Percentiles rank a stretch among this genome's conserved stretches.
Evolutionary conservation across 2,113 vertebrate genomes (phyloP).

Genomic region (Brachypodius melanocephalos): DNA sequence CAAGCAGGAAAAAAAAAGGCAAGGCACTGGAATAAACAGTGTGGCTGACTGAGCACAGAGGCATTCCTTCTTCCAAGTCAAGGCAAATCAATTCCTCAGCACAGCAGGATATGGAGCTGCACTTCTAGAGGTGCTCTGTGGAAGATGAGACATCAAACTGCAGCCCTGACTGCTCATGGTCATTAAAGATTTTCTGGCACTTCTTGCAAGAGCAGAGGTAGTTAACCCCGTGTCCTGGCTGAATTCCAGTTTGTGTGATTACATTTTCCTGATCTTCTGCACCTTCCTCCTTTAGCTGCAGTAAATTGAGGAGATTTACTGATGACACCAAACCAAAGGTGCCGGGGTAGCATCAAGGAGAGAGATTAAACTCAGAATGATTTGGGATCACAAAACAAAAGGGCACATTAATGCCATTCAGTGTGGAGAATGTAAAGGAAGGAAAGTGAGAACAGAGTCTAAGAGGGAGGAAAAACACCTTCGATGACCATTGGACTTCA

Average conservation of each 20-base stretch:
- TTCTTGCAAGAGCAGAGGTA: neutral
- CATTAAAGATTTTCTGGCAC: constrained; percentile 51
- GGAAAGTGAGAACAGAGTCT: neutral
- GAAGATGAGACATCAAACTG: neutral
- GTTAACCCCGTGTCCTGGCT: constrained; percentile 33
- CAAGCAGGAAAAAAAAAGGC: neutral
- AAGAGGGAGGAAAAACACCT: neutral
- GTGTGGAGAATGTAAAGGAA: neutral
- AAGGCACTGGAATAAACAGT: neutral
- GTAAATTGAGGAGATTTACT: constrained; percentile 53
- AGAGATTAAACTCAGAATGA: constrained; percentile 18
- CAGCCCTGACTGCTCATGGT: neutral
- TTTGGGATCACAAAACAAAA: neutral
- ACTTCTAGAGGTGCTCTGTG: neutral
- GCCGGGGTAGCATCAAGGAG: neutral
- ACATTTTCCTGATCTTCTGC: constrained; percentile 32
- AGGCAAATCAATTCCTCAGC: constrained; percentile 5
- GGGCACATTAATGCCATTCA: neutral
- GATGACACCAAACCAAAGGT: neutral
- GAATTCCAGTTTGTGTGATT: constrained; percentile 53
- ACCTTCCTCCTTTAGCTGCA: constrained; percentile 7
- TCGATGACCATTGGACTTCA: neutral
- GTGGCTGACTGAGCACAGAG: neutral
- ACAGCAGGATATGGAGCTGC: neutral
- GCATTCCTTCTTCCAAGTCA: neutral